Base-by-base conservation (phyloP, 2,797 vertebrate species). In the Setipinna tenuifilis region DNA sequence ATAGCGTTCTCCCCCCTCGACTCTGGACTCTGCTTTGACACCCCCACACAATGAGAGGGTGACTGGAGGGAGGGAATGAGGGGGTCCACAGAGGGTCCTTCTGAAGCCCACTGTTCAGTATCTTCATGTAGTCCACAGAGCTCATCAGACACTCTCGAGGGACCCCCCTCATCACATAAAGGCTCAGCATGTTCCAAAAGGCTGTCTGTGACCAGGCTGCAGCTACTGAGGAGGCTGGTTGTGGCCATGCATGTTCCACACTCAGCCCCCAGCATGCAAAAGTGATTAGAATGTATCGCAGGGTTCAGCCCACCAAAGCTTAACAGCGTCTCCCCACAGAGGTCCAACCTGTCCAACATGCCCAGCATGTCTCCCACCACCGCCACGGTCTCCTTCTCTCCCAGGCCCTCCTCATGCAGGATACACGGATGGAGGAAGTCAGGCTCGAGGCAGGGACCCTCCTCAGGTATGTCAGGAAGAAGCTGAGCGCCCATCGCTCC, bases 281-380 rank as follows among this genome's bases (percentile, higher is more conserved):
- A 44, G 19, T 78, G 17, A 44, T 12, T 23, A 23, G 61, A 17
- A 10, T 44, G 31, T 44, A 44, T 7, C 31, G 71, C 1, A 78
- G 71, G 16, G 19, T 78, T 17, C 71, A 78, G 71, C 19, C 19
- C 35, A 0, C 35, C 19, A 21, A 78, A 44, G 71, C 35, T 44
- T 0, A 78, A 41, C 35, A 78, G 35, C 6, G 31, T 78, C 71
- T 44, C 9, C 50, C 14, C 50, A 54, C 50, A 14, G 50, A 54
- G 50, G 9, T 14, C 50, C 50, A 54, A 14, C 1, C 50, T 54
- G 50, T 94, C 87, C 0, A 94, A 75, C 88, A 93, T 89, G 0
- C 95, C 91, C 85, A 93, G 90, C 7, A 93, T 91, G 7, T 90
- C 89, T 0, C 90, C 84, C 0, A 88, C 57, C 23, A 91, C 57